phyloP scores from a whole-genome alignment of 2,888 invertebrate genomes.

The Chydorus sphaericus region DNA sequence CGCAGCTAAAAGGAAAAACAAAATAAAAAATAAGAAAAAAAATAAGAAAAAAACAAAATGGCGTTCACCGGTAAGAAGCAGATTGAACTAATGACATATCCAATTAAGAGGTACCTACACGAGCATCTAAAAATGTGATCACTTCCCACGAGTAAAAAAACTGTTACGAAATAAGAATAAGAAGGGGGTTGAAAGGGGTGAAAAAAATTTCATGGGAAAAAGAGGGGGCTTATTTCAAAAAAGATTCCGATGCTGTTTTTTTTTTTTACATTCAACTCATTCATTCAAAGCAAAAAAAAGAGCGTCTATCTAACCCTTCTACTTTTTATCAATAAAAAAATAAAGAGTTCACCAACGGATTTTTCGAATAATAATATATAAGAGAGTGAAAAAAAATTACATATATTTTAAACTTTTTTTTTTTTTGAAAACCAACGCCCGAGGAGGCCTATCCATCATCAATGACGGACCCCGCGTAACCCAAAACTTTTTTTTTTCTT shows the following conservation, averaged over 20 bases:
- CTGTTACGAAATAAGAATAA: not conserved
- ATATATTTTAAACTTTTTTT: no score
- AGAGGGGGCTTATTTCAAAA: not conserved
- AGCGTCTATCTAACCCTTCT: not conserved
- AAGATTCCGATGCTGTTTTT: conserved; percentile 4
- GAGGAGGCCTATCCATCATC: conserved; percentile 8
- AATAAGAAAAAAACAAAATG: not conserved
- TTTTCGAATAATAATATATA: not conserved
- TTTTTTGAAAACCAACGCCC: no score
- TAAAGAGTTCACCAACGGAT: not conserved
- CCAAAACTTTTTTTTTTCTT: not conserved
- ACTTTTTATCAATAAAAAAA: not conserved
- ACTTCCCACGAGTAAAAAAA: not conserved
- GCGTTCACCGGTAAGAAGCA: not conserved
- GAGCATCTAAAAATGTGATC: not conserved
- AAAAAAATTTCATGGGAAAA: conserved; percentile 1
- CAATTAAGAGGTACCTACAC: not conserved
- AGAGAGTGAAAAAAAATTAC: not conserved
- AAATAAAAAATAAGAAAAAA: not conserved
- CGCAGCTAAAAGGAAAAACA: not conserved
- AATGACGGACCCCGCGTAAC: not conserved
- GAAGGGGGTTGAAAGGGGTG: not conserved
- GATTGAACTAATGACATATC: not conserved
- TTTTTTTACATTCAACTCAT: no score
- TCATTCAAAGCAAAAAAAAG: not conserved